Conservation (phyloP, 1,140 invertebrate species). For the Triops cancriformis region DNA sequence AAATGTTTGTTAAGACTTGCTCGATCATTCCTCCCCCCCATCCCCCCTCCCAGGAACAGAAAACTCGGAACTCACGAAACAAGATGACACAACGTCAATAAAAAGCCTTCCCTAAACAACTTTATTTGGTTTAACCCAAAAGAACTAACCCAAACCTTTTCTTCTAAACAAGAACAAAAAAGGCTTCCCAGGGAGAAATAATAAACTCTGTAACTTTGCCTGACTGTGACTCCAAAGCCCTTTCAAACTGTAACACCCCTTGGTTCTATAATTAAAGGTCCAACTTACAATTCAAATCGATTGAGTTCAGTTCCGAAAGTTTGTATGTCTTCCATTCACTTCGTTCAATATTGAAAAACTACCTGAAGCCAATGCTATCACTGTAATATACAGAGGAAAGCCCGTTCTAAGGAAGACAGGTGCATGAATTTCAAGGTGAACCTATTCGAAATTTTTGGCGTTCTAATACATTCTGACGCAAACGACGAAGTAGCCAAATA, state of each 20-base stretch:
- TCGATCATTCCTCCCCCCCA: slow-evolving; percentile 5
- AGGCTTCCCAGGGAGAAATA: neutral
- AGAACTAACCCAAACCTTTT: neutral
- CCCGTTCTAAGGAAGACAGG: too few species aligned
- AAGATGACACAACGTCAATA: slow-evolving; percentile 2
- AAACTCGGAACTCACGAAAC: slow-evolving; percentile 8
- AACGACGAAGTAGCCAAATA: too few species aligned
- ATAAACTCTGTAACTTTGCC: neutral
- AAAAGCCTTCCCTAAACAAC: neutral
- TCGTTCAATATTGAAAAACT: too few species aligned
- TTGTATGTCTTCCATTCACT: too few species aligned
- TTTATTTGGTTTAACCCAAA: slow-evolving; percentile 8
- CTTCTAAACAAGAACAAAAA: neutral
- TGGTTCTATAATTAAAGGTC: too few species aligned
- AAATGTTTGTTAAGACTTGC: slow-evolving; percentile 9
- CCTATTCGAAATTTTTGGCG: too few species aligned
- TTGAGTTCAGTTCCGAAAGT: too few species aligned
- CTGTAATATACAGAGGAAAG: too few species aligned
- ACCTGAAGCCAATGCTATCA: too few species aligned
- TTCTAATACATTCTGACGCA: too few species aligned
- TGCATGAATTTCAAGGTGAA: too few species aligned
- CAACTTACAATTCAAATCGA: too few species aligned
- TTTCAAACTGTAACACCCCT: neutral
- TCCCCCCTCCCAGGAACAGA: neutral
- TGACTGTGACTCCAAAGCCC: neutral